Percentiles rank a stretch among this genome's conserved stretches.
phyloP scores from a whole-genome alignment of 2,113 vertebrate species.

The Phrynosoma blainvillii region DNA sequence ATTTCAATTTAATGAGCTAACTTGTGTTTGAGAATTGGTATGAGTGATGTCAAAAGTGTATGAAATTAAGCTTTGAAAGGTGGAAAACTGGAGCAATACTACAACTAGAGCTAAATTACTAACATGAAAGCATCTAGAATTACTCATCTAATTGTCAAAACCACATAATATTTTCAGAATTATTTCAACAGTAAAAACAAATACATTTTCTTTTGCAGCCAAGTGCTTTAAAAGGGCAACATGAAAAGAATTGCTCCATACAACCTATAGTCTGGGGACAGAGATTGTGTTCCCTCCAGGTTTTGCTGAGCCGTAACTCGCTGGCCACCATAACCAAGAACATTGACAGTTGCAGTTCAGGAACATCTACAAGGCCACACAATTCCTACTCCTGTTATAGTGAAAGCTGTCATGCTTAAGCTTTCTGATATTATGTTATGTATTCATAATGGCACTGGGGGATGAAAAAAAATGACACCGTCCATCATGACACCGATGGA shows the following conservation, averaged over 20 bases:
- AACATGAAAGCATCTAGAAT: conserved; percentile 14
- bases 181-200: background rate
- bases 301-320: too few relatives aligned
- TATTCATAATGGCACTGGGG: too few relatives aligned
- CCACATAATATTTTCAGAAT: conserved; percentile 10
- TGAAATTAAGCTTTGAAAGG: background rate
- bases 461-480: too few relatives aligned
- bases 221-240: background rate
- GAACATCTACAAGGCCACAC: too few relatives aligned
- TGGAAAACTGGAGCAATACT: background rate
- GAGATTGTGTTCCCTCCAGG: too few relatives aligned
- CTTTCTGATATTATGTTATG: too few relatives aligned
- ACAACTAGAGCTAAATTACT: background rate
- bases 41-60: background rate
- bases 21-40: background rate
- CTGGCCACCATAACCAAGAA: too few relatives aligned
- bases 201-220: background rate
- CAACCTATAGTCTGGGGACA: background rate
- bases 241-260: background rate
- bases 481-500: background rate
- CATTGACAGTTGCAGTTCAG: too few relatives aligned
- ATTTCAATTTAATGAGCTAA: conserved; percentile 13
- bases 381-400: too few relatives aligned
- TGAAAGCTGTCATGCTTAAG: too few relatives aligned
- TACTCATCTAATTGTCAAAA: conserved; percentile 12